A percentile compares a stretch with the other conserved stretches of the same genome.
phyloP scores from a whole-genome alignment of 2,113 vertebrate genomes.

The Corynorhinus townsendii region DNA sequence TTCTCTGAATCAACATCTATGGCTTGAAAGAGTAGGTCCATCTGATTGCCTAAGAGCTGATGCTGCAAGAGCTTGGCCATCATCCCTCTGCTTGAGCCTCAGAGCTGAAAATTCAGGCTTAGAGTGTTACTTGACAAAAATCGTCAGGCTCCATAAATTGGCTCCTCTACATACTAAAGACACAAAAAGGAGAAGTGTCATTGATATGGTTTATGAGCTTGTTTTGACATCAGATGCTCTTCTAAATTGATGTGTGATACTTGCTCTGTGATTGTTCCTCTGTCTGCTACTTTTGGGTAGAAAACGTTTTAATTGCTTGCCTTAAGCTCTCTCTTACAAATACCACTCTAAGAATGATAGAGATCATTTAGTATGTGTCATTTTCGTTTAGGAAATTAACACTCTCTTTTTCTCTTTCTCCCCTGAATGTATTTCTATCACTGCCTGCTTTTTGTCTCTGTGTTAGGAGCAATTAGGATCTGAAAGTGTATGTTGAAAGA shows the following conservation, averaged over 20 bases:
- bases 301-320: not conserved
- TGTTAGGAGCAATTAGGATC: not conserved
- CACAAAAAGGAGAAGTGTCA: not conserved
- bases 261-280: not conserved
- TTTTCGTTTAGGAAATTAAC: not conserved
- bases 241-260: not conserved
- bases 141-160: not conserved
- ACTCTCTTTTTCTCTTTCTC: not conserved
- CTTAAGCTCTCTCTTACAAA: not conserved
- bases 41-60: not conserved
- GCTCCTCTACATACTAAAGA: not conserved
- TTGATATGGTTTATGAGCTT: not conserved
- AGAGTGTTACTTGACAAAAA: not conserved
- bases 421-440: not conserved
- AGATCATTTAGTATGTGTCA: not conserved
- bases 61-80: not conserved
- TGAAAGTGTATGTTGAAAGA: not conserved
- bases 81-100: not conserved
- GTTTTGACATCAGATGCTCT: not conserved
- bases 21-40: not conserved
- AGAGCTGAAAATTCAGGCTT: not conserved
- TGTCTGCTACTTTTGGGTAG: not conserved
- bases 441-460: not conserved
- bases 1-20: constrained; percentile 39
- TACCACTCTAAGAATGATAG: not conserved